These are phyloP conservation scores for Lepidothrix coronata DNA, from an alignment of 2,113 vertebrate species.

Conservation along the genomic window DNA sequence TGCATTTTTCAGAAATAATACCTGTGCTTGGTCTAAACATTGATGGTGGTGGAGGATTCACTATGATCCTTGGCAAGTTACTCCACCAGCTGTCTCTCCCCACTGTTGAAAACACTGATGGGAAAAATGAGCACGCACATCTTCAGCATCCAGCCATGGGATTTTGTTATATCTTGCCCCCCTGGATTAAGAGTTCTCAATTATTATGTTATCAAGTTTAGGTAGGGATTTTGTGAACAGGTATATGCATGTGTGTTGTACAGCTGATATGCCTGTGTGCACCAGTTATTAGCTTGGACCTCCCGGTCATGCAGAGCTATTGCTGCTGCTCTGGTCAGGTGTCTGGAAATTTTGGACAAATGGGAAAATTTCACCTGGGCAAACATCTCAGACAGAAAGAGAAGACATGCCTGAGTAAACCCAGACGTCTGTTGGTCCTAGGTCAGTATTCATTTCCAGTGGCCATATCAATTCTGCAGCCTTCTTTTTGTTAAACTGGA, in stretches of 20 bases:
- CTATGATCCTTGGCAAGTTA: not conserved
- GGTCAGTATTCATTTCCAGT: not conserved
- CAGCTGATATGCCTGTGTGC: not conserved
- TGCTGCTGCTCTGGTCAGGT: not conserved
- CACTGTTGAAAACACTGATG: not conserved
- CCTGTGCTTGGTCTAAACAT: not conserved
- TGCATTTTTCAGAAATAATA: not conserved
- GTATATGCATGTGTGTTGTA: not conserved
- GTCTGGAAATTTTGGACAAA: slow-evolving; percentile 10
- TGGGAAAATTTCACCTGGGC: not conserved
- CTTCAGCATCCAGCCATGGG: not conserved
- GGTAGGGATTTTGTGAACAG: not conserved
- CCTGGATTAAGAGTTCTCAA: not conserved
- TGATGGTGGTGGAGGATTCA: not conserved
- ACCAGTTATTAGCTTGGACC: not conserved
- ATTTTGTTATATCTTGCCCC: not conserved
- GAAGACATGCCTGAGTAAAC: not conserved
- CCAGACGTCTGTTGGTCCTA: not conserved
- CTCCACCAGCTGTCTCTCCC: not conserved
- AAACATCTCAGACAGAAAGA: slow-evolving; percentile 23
- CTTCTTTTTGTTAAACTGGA: not conserved
- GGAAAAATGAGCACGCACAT: not conserved
- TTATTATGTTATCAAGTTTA: not conserved
- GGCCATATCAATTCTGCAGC: not conserved
- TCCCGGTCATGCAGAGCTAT: not conserved